A percentile compares a stretch with the other conserved stretches of the same genome.
Conservation (phyloP, 2,797 vertebrate genomes). For the Acanthurus tractus region DNA sequence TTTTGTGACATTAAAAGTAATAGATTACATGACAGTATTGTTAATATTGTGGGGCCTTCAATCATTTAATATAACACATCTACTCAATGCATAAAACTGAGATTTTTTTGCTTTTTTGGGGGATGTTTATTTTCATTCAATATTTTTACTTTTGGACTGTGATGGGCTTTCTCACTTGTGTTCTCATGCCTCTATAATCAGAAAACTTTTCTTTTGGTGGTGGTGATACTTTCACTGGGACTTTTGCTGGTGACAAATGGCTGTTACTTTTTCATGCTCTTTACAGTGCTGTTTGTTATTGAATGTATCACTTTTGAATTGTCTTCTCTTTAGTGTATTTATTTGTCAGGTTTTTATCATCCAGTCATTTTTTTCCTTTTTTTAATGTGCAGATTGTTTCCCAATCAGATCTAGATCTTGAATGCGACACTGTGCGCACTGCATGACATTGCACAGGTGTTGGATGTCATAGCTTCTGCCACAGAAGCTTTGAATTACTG, state of each 20-base stretch:
- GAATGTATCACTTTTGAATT: constrained; percentile 8
- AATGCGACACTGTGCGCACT: neutral
- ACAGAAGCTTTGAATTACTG: neutral
- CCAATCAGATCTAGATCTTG: neutral
- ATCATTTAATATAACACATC: too few species aligned
- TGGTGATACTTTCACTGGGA: neutral
- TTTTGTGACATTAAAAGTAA: too few species aligned
- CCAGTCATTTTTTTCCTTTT: neutral
- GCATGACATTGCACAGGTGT: too few species aligned
- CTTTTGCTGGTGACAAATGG: constrained; percentile 16
- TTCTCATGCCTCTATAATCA: constrained; percentile 11
- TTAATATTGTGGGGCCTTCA: too few species aligned
- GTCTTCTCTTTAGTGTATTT: neutral
- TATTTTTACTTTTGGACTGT: constrained; percentile 1
- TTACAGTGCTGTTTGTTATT: neutral
- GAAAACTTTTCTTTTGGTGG: constrained; percentile 1
- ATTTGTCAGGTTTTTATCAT: too few species aligned
- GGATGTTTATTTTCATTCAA: neutral
- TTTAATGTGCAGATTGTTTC: neutral
- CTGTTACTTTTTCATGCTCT: constrained; percentile 14
- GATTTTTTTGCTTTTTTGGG: too few species aligned
- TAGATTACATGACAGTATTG: too few species aligned
- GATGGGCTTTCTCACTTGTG: constrained; percentile 6
- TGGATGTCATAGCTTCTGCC: neutral
- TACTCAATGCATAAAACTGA: too few species aligned